Percentiles rank a stretch among this genome's conserved stretches.
Conservation (phyloP, 2,888 invertebrate genomes). For the Ischnus inquisitorius region DNA sequence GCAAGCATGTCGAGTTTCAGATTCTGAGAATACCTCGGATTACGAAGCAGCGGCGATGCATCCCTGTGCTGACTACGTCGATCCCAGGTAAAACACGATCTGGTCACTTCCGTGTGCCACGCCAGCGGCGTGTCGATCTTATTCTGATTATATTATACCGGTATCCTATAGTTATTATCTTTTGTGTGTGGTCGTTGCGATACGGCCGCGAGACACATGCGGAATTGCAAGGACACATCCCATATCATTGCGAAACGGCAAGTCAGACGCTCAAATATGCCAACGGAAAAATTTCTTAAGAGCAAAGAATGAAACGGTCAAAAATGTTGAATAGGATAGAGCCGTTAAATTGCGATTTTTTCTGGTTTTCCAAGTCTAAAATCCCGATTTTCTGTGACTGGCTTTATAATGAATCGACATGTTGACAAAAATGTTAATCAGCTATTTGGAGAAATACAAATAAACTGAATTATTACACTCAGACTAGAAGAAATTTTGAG, state of each 20-base stretch:
- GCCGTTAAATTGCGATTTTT: too few species aligned
- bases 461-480: too few species aligned
- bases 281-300: background rate
- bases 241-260: background rate
- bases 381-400: too few species aligned
- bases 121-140: slow-evolving; percentile 41
- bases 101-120: slow-evolving; percentile 57
- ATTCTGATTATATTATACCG: slow-evolving; percentile 28
- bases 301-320: too few species aligned
- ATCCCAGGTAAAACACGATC: slow-evolving; percentile 65
- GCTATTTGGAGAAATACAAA: too few species aligned
- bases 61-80: slow-evolving; percentile 55
- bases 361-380: too few species aligned
- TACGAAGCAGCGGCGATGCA: slow-evolving; percentile 38
- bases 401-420: too few species aligned
- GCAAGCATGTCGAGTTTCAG: slow-evolving; percentile 33
- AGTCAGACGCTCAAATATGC: background rate
- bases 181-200: slow-evolving; percentile 29
- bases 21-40: slow-evolving; percentile 63
- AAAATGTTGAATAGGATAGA: too few species aligned
- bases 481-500: too few species aligned
- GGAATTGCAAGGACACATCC: slow-evolving; percentile 26
- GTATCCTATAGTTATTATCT: slow-evolving; percentile 5
- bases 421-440: too few species aligned
- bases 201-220: slow-evolving; percentile 25